phyloP scores from a whole-genome alignment of 2,113 vertebrate species.

The Xenus cinereus region DNA sequence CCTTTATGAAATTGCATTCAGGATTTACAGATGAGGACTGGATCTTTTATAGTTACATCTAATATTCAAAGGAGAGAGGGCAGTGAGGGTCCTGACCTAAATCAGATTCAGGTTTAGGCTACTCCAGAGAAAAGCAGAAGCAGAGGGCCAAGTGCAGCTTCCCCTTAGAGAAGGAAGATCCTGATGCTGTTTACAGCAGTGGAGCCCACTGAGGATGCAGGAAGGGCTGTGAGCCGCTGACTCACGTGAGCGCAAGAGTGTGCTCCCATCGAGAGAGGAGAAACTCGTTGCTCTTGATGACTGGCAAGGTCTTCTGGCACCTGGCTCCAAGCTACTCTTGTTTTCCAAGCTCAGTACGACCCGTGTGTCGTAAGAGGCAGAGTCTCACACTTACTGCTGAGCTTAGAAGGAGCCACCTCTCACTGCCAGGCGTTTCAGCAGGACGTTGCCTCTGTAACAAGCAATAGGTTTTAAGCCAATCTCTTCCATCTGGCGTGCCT shows the following conservation, averaged over 20 bases:
- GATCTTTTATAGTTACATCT: neutral
- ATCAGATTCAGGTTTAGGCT: neutral
- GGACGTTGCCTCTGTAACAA: neutral
- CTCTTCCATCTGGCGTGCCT: neutral
- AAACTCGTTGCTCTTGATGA: neutral
- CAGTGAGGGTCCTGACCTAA: neutral
- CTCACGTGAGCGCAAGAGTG: accelerated
- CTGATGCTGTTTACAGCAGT: neutral
- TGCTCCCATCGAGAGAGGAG: neutral
- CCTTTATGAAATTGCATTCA: neutral
- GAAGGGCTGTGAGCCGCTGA: neutral
- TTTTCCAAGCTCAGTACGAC: neutral
- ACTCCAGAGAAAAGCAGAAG: neutral
- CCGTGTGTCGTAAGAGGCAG: neutral
- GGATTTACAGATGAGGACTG: neutral
- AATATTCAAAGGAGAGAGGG: neutral
- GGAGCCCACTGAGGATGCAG: neutral
- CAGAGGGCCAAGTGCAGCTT: neutral
- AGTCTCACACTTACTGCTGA: neutral
- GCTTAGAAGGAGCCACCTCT: neutral
- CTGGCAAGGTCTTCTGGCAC: neutral
- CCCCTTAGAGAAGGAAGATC: neutral
- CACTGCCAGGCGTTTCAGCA: neutral
- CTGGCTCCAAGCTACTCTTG: neutral
- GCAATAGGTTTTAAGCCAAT: neutral